Evolutionary conservation across 2,113 vertebrate species (phyloP), one percentile per base, ranked within the genome.

Genomic region (Grammomys surdaster): DNA sequence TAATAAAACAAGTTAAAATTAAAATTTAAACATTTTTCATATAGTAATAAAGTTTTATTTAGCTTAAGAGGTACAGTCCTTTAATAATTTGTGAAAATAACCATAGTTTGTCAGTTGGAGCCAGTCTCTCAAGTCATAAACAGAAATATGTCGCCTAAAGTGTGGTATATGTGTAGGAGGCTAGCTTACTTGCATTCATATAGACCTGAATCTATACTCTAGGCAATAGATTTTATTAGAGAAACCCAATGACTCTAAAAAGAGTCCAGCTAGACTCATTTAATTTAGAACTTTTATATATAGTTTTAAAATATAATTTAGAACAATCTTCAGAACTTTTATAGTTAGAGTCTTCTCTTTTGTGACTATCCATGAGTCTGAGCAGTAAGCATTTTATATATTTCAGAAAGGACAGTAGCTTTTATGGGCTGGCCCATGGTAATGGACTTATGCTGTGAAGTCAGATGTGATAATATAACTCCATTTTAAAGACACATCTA

Each of bases 1-100:
- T 85, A 73, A 94, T 95, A 91, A 94, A 96, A 60, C 24, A 36
- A 93, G 31, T 56, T 94, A 65, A 96, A 93, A 82, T 93, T 22
- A 20, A 43, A 65, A 82, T 14, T 70, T 33, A 93, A 91, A 63
- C 3, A 77, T 85, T 89, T 92, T 90, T 28, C 65, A 80, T 60
- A 92, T 89, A 22, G 93, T 84, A 80, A 11, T 72, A 93, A 89
- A 36, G 7, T 81, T 97, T 92, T 95, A 43, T 28, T 96, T 67
- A 46, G 10, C 69, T 12, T 92, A 82, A 91, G 70, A 91, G 33
- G 12, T 70, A 20, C 9, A 93, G 22, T 67, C 65, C 13, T 81
- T 91, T 67, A 95, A 92, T 19, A 91, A 31, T 75, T 82, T 78
- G 36, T 75, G 67, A 85, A 54, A 63, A 24, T 40, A 43, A 86